Conservation (phyloP, 2,888 invertebrate genomes). For the Cataglyphis rosenhaueri region DNA sequence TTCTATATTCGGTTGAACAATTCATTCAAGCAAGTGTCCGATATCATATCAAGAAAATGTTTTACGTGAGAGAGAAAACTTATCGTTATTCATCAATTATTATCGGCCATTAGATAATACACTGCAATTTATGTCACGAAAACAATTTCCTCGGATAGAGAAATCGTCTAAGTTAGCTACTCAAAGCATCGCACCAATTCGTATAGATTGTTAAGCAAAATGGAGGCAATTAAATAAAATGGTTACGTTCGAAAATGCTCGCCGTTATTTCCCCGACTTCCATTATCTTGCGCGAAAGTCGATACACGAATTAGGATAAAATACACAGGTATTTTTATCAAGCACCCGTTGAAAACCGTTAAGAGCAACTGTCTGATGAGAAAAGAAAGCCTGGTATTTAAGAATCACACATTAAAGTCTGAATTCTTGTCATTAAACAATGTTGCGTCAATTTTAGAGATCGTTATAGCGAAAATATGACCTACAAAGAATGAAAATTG, state of each 20-base stretch:
- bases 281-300: slow-evolving; percentile 53
- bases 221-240: slow-evolving; percentile 59
- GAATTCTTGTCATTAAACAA: background rate
- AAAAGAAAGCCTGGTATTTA: slow-evolving; percentile 11
- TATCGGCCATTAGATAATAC: slow-evolving; percentile 24
- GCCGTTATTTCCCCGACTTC: slow-evolving; percentile 38
- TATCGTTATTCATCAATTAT: background rate
- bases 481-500: background rate
- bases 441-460: background rate
- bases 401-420: background rate
- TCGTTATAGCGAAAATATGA: background rate
- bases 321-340: slow-evolving; percentile 51
- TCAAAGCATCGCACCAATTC: slow-evolving; percentile 43
- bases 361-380: slow-evolving; percentile 26
- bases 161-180: slow-evolving; percentile 21
- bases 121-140: slow-evolving; percentile 36
- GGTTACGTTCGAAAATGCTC: slow-evolving; percentile 50
- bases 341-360: slow-evolving; percentile 26
- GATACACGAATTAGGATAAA: slow-evolving; percentile 53
- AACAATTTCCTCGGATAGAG: slow-evolving; percentile 37
- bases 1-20: background rate
- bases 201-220: slow-evolving; percentile 59
- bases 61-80: background rate
- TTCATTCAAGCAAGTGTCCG: background rate
- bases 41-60: background rate